Base-by-base conservation (phyloP, 2,113 vertebrate genomes). In the Pollachius pollachius region DNA sequence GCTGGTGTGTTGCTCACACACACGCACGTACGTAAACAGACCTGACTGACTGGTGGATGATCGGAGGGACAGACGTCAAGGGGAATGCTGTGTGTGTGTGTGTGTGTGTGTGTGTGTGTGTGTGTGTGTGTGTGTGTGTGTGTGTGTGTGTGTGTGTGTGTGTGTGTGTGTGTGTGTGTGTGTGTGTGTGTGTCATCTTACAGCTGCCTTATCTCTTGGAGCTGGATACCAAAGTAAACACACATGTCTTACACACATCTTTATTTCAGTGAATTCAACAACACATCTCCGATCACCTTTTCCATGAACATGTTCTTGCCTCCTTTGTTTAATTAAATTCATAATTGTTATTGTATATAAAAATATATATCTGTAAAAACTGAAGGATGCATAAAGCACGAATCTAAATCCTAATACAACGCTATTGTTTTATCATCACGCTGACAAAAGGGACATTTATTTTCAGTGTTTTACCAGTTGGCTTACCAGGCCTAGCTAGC, bases 41-140 rank as follows among this genome's bases (percentile, higher is more conserved):
- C 41, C 8, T 87, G 83, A 88, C 0, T 72, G 82, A 85, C 83
- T 74, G 84, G 77, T 84, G 79, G 84, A 58, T 62, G 76, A 91
- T 88, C 73, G 86, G 89, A 92, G 86, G 91, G 92, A 92, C 90
- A 91, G 86, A 89, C 87, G 84, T 83, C 89, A 73, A 48, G 41
- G 79, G 17, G 60, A 70, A n/a, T 0, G 18, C n/a, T 13, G 58
- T 63, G 8, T 70, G 30, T 41, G 30, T 71, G 12, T 61, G n/a
- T 57, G 5, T 65, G 9, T 64, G 27, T 48, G 58, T 61, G 60
- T 68, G 56, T 52, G 58, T 63, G 8, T 70, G 30, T 41, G 30
- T 71, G 12, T 72, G 62, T 34, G 2, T 57, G 71, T 59, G 60
- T 68, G 64, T 72, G 65, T 63, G 56, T 62, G 59, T 59, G 72